Evolutionary conservation across 2,797 vertebrate genomes (phyloP).

Genomic region (Characodon lateralis): DNA sequence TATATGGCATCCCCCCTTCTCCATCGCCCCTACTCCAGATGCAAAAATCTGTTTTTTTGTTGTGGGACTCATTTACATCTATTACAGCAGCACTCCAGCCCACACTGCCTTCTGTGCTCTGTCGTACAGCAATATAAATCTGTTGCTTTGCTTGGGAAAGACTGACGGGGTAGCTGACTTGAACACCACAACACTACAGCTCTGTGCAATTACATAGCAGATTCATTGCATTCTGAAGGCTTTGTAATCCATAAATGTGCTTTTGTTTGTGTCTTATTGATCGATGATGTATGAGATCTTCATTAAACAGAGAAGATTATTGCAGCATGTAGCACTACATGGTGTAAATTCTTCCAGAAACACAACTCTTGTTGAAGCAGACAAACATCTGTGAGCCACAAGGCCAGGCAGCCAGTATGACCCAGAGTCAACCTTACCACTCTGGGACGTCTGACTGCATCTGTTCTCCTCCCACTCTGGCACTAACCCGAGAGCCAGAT

Average conservation of each 20-base stretch:
- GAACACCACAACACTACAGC: constrained; percentile 31
- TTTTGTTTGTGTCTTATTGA: constrained; percentile 48
- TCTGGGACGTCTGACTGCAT: constrained; percentile 52
- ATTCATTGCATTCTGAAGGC: constrained; percentile 52
- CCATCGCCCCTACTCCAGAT: too few species aligned
- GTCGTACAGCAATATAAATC: constrained; percentile 20
- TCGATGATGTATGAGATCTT: constrained; percentile 60
- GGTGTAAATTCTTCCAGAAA: constrained; percentile 68
- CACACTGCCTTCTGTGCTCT: constrained; percentile 28
- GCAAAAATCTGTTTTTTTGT: constrained; percentile 9
- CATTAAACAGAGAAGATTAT: constrained; percentile 65
- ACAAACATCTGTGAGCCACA: constrained; percentile 76
- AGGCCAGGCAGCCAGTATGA: constrained; percentile 64
- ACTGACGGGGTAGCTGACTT: constrained; percentile 28
- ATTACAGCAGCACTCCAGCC: constrained; percentile 41
- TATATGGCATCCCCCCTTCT: neutral
- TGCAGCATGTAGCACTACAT: constrained; percentile 41
- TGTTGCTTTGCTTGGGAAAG: constrained; percentile 37
- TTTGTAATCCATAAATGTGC: constrained; percentile 40
- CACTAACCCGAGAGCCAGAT: constrained; percentile 50
- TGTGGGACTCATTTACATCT: constrained; percentile 48
- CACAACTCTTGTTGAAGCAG: constrained; percentile 60
- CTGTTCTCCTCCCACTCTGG: constrained; percentile 50
- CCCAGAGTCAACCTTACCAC: constrained; percentile 64
- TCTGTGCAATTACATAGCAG: constrained; percentile 19